Base-by-base conservation (phyloP, 64 coral and sea anemone species). In the Montipora cactus region DNA sequence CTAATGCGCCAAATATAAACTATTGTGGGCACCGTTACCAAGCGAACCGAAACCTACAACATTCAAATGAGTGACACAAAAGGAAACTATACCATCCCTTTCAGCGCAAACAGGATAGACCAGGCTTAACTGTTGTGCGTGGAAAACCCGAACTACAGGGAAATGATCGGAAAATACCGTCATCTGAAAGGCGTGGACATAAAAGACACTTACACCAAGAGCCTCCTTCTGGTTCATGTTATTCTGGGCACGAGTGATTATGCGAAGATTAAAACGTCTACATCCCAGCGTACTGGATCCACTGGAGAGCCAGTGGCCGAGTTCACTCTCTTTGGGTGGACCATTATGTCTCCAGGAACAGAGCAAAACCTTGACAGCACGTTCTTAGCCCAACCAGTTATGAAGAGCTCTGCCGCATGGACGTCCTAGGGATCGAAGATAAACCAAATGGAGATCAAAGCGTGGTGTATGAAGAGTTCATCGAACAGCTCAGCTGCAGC, bases 361-460 rank as follows among this genome's bases (percentile, higher is more conserved):
- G 84, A 93, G 47, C 5, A 4, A 23, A 14, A 78, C 53, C 20
- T 87, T 8, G 51, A 23, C 4, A 77, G 25, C 14, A 79, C 15
- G 18, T 61, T 87, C 6, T 5, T 87, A 13, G n/a, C 74, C n/a
- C 50, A 68, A 75, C 45, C 91, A 44, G 59, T 55, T 93, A 93
- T 59, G 72, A 77, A 87, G 46, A 93, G 83, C 66, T 93, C 0
- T 93, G 83, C 44, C 76, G 50, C 21, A 16, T 93, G 13, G 91
- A 93, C 55, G 83, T 93, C 14, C 25, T 93, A 74, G 81, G 91
- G 69, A 69, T 93, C 5, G 91, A 93, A 51, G 91, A 93, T 45
- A 74, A 16, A 20, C 67, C 81, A 67, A 16, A 76, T 44, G 81
- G 81, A 18, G 83, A 87, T 66, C 81, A 87, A 37, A 49, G 70